Percentiles rank a stretch among this genome's conserved stretches.
phyloP scores from a whole-genome alignment of 2,113 vertebrate genomes.

The Miniopterus natalensis region DNA sequence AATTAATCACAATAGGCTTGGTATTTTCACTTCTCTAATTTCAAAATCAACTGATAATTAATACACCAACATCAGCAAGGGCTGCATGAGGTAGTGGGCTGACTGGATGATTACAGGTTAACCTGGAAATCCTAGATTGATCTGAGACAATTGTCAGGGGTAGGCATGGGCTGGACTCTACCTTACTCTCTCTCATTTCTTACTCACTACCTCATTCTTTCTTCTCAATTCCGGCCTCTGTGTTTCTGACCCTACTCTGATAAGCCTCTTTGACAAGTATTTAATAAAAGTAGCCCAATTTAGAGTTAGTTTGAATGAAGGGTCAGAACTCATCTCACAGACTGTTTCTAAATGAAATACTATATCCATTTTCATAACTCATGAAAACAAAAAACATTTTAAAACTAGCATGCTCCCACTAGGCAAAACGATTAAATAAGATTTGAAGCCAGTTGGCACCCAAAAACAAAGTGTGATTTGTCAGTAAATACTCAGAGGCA shows the following conservation, averaged over 20 bases:
- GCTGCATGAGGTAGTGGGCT: not conserved
- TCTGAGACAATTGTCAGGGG: not conserved
- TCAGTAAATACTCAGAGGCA: conserved; percentile 77
- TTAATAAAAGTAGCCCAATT: not conserved
- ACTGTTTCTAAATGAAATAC: conserved; percentile 30
- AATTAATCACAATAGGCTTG: not conserved
- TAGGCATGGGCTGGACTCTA: not conserved
- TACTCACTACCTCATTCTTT: not conserved
- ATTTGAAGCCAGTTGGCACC: conserved; percentile 79
- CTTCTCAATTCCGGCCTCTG: conserved; percentile 42
- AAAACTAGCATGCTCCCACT: conserved; percentile 69
- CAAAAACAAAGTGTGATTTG: conserved; percentile 77
- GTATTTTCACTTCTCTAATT: not conserved
- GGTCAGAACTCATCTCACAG: not conserved
- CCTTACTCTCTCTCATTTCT: not conserved
- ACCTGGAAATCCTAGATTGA: not conserved
- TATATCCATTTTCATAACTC: conserved; percentile 70
- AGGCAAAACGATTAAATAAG: conserved; percentile 75
- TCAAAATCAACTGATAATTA: conserved; percentile 39
- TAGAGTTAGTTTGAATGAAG: conserved; percentile 14
- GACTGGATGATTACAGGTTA: not conserved
- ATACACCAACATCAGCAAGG: not conserved
- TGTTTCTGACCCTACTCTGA: conserved; percentile 5
- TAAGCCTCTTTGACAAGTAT: not conserved
- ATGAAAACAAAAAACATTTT: conserved; percentile 76